These are phyloP conservation scores for Agonopterix arenella DNA, from an alignment of 2,888 invertebrate species.

Conservation along the genomic window DNA sequence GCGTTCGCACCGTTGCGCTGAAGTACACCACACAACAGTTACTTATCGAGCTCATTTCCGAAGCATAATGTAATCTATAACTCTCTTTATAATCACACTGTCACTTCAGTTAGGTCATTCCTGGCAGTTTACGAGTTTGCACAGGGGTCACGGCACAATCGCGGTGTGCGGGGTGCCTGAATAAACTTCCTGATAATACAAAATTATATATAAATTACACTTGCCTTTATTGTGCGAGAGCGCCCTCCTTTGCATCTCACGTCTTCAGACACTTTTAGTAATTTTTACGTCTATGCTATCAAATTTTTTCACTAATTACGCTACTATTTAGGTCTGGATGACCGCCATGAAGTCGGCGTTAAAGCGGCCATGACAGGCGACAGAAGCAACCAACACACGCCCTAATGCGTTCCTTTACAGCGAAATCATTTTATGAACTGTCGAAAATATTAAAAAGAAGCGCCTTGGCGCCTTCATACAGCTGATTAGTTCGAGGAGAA, in stretches of 20 bases:
- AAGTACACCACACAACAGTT: no score
- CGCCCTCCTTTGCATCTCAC: constrained; percentile 74
- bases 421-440: not conserved
- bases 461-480: no score
- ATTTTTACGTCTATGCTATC: no score
- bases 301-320: constrained; percentile 26
- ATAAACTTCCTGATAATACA: constrained; percentile 6
- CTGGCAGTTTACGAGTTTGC: constrained; percentile 6
- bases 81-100: not conserved
- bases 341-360: constrained; percentile 59
- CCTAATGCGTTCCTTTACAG: constrained; percentile 24
- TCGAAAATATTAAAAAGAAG: not conserved
- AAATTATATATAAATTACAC: constrained; percentile 30
- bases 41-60: no score
- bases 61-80: no score
- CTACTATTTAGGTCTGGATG: constrained; percentile 40
- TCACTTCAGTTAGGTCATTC: not conserved
- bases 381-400: constrained; percentile 35
- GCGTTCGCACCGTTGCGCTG: no score
- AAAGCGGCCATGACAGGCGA: constrained; percentile 16
- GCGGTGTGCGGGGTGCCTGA: constrained; percentile 41
- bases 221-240: constrained; percentile 70
- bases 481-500: no score
- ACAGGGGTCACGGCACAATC: constrained; percentile 23
- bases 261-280: constrained; percentile 44